These are phyloP conservation scores for Dyspetes luteomarginatus DNA, from an alignment of 2,888 invertebrate genomes.

Conservation along the genomic window DNA sequence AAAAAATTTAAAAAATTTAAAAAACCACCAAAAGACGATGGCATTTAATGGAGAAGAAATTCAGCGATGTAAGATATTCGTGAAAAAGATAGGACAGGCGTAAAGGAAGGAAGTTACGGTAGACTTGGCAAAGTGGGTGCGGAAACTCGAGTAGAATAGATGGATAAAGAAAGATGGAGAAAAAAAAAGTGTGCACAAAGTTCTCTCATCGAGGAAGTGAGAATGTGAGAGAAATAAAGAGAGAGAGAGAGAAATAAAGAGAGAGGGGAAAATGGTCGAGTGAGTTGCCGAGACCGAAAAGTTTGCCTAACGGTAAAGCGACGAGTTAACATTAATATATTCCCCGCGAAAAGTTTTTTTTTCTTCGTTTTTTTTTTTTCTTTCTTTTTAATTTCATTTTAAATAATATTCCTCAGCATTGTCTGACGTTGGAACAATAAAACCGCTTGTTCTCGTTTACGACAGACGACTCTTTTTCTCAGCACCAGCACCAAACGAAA, in stretches of 20 bases:
- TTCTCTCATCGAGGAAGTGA: slow-evolving; percentile 38
- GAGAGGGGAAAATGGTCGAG: slow-evolving; percentile 54
- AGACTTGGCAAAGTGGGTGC: slow-evolving; percentile 51
- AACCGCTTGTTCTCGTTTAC: slow-evolving; percentile 82
- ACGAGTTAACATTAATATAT: slow-evolving; percentile 83
- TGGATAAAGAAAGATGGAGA: slow-evolving; percentile 31
- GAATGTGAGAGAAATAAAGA: slow-evolving; percentile 42
- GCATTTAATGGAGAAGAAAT: slow-evolving; percentile 10
- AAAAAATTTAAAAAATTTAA: neutral
- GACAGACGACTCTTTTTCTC: slow-evolving; percentile 79
- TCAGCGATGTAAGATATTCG: slow-evolving; percentile 36
- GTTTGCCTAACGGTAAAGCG: slow-evolving; percentile 83
- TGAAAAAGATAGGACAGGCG: slow-evolving; percentile 33
- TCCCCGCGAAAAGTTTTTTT: slow-evolving; percentile 82
- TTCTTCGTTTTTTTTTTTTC: neutral
- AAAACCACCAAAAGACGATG: neutral
- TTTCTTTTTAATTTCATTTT: slow-evolving; percentile 27
- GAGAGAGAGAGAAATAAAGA: slow-evolving; percentile 19
- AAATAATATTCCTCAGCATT: slow-evolving; percentile 82
- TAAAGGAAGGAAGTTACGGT: slow-evolving; percentile 41
- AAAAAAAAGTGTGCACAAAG: slow-evolving; percentile 46
- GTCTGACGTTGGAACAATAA: slow-evolving; percentile 82
- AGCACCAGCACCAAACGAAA: slow-evolving; percentile 77
- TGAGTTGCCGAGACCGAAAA: slow-evolving; percentile 78
- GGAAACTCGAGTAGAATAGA: slow-evolving; percentile 23